Percentiles rank a stretch among this genome's conserved stretches.
Conservation (phyloP, 2,113 vertebrate species). For the Pseudopodoces humilis region DNA sequence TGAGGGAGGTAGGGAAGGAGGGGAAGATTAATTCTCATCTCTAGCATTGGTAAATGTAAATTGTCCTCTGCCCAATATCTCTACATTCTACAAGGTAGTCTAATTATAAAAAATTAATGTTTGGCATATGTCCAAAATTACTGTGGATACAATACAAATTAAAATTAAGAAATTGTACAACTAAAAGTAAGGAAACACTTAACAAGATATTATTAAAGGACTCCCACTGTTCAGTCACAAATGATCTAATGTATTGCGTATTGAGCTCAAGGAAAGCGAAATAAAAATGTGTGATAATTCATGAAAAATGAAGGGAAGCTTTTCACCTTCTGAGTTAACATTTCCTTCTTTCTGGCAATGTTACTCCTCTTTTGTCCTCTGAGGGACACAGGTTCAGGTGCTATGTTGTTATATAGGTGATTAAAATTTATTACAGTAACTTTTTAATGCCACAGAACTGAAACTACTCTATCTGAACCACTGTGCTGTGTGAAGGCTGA, state of each 20-base stretch:
- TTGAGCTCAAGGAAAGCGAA: neutral
- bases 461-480: neutral
- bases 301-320: neutral
- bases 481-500: neutral
- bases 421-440: neutral
- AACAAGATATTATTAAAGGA: neutral
- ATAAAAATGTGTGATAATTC: neutral
- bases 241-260: neutral
- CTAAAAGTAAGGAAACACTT: neutral
- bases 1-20: neutral
- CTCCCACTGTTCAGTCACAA: neutral
- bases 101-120: neutral
- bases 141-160: neutral
- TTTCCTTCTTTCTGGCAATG: neutral
- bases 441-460: neutral
- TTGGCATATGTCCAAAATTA: neutral
- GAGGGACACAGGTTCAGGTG: neutral
- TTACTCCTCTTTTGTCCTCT: neutral
- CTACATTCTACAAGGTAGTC: neutral
- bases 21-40: neutral
- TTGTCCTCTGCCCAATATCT: neutral
- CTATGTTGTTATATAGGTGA: neutral
- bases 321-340: neutral
- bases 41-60: neutral
- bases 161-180: neutral